These are phyloP conservation scores for human (Homo sapiens) DNA, from an alignment of 2,113 vertebrate genomes.

Conservation along the genomic window DNA sequence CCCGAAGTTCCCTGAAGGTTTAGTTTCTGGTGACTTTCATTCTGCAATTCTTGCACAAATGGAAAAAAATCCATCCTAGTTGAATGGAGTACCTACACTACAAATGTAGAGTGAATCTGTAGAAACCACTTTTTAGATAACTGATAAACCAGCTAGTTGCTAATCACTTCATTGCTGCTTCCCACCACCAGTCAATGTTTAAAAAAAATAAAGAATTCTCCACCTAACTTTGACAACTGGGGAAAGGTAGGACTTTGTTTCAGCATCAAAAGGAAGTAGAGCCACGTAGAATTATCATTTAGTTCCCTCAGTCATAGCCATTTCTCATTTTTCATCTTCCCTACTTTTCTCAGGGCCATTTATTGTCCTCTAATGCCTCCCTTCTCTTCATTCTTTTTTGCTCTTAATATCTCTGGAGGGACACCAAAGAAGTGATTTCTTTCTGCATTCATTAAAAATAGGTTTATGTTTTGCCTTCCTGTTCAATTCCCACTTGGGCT, in stretches of 20 bases:
- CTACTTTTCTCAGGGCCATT: background rate
- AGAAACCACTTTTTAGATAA: background rate
- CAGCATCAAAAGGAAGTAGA: background rate
- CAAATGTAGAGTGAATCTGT: background rate
- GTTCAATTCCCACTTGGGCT: background rate
- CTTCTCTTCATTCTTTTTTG: background rate
- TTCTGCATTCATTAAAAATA: conserved; percentile 16
- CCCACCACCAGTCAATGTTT: background rate
- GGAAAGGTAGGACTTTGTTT: background rate
- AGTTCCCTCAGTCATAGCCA: background rate
- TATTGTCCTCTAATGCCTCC: background rate
- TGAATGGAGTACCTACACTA: background rate
- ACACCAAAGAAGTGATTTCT: background rate
- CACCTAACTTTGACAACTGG: background rate
- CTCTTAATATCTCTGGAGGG: background rate
- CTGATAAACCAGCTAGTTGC: background rate
- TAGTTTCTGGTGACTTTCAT: conserved; percentile 15
- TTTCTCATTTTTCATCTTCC: background rate
- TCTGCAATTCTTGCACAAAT: background rate
- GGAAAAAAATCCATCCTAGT: background rate
- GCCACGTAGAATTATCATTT: background rate
- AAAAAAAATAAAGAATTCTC: background rate
- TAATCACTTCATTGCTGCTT: background rate
- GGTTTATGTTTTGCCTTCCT: background rate
- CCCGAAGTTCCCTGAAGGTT: background rate